Conservation (phyloP, 2,797 vertebrate species). For the Diplodus puntazzo region DNA sequence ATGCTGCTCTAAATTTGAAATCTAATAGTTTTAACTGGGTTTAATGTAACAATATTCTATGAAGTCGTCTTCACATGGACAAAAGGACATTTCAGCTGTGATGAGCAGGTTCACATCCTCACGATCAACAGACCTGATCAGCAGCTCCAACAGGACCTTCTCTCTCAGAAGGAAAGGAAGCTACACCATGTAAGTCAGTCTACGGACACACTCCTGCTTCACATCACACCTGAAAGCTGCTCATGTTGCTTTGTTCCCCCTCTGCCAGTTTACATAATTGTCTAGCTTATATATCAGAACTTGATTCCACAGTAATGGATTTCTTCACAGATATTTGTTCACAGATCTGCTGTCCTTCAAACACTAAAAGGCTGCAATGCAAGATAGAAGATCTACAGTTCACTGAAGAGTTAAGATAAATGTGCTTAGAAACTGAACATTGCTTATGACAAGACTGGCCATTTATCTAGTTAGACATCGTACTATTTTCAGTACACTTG, state of each 20-base stretch:
- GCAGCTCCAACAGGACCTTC: background rate
- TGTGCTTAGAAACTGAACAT: background rate
- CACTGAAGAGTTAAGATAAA: background rate
- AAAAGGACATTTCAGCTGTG: background rate
- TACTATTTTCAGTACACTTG: background rate
- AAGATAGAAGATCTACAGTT: background rate
- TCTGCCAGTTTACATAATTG: background rate
- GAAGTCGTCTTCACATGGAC: background rate
- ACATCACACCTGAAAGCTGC: background rate
- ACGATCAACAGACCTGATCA: background rate
- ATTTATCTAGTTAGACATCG: background rate
- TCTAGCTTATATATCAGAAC: background rate
- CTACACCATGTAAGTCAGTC: slow-evolving; percentile 1
- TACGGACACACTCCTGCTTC: background rate
- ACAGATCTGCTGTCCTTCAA: background rate
- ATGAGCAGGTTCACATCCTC: slow-evolving; percentile 7
- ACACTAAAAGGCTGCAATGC: background rate
- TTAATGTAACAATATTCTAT: background rate
- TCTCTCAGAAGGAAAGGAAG: slow-evolving; percentile 7
- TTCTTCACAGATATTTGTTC: background rate
- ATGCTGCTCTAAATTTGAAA: background rate
- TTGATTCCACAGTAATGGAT: background rate
- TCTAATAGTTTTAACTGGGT: background rate
- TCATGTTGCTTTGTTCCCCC: background rate
- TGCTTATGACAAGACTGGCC: background rate